Base-by-base conservation (phyloP, 2,797 vertebrate species). In the Molossus molossus region DNA sequence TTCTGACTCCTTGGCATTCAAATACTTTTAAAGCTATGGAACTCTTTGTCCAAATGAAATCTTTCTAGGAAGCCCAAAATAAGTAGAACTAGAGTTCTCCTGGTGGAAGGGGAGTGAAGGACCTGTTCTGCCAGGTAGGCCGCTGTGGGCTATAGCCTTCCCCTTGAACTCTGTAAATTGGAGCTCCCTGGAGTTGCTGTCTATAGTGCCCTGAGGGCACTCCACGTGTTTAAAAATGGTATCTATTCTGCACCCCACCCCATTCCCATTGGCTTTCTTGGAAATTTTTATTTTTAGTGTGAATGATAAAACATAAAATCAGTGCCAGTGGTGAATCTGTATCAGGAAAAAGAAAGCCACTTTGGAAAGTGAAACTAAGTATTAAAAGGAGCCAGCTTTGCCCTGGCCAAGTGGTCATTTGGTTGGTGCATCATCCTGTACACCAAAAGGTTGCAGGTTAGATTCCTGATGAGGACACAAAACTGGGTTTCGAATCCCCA, bases 301-400 rank as follows among this genome's bases (percentile, higher is more conserved):
- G 85, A 92, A 53, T 48, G 60, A 60, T 90, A 67, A 67, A 91
- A 72, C 40, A 69, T 84, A 89, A 94, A 90, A 77, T 84, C 80
- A 60, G 65, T 90, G 67, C 50, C 48, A 60, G 9, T 25, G 65
- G 84, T 95, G 48, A 85, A 33, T 80, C 85, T 94, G 87, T 70
- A 37, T 58, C 50, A 87, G 64, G 73, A 89, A 86, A 72, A 76
- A 62, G 60, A 94, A 88, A 87, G 27, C 67, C 57, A 57, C 50
- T 86, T 90, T 75, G 70, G 93, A 83, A 87, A 95, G 70, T 90
- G 82, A 96, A 94, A 90, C 93, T 95, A 69, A 55, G 23, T 76
- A 15, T 92, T 84, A 58, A 90, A 76, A 91, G 82, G 50, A 87
- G 60, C 48, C n/a, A 80, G 48, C n/a, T 84, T 40, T 58, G n/a